These are phyloP conservation scores for Euwallacea similis DNA, from an alignment of 1,140 invertebrate genomes.

Conservation along the genomic window DNA sequence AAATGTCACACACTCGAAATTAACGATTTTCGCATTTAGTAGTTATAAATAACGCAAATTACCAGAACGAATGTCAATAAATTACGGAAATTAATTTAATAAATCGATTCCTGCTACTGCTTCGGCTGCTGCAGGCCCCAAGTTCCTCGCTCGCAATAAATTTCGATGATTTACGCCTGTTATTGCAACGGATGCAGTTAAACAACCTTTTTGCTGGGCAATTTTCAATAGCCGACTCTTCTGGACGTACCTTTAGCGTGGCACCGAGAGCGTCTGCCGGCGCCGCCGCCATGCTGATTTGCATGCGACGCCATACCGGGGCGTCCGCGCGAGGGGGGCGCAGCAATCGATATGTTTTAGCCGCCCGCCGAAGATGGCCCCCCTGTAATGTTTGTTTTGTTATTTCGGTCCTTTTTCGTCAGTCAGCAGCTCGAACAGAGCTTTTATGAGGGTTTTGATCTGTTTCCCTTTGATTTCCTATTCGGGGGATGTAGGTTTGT, in stretches of 20 bases:
- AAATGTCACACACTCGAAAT: not conserved
- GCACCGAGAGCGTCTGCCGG: constrained; percentile 39
- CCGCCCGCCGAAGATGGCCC: constrained; percentile 41
- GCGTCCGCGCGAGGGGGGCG: constrained; percentile 42
- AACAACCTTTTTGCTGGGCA: not conserved
- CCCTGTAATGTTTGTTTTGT: constrained; percentile 34
- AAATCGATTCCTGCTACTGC: constrained; percentile 32
- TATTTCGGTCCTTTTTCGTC: constrained; percentile 23
- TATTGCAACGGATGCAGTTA: constrained; percentile 8
- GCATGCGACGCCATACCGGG: constrained; percentile 55
- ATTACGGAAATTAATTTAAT: constrained; percentile 37
- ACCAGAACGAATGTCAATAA: constrained; percentile 34
- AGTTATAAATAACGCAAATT: constrained; percentile 30
- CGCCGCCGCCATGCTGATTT: constrained; percentile 54
- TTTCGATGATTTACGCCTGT: constrained; percentile 20
- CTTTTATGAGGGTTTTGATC: constrained; percentile 13
- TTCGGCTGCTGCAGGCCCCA: constrained; percentile 15
- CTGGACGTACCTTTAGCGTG: not conserved
- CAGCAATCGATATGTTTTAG: constrained; percentile 63
- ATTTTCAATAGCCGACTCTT: not conserved
- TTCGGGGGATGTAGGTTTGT: too few species aligned
- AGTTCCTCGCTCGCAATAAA: constrained; percentile 11
- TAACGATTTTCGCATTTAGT: not conserved
- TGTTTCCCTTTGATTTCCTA: constrained; percentile 7
- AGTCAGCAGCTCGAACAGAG: not conserved